phyloP scores from a whole-genome alignment of 2,113 vertebrate genomes.

The Epinephelus cyanopodus region DNA sequence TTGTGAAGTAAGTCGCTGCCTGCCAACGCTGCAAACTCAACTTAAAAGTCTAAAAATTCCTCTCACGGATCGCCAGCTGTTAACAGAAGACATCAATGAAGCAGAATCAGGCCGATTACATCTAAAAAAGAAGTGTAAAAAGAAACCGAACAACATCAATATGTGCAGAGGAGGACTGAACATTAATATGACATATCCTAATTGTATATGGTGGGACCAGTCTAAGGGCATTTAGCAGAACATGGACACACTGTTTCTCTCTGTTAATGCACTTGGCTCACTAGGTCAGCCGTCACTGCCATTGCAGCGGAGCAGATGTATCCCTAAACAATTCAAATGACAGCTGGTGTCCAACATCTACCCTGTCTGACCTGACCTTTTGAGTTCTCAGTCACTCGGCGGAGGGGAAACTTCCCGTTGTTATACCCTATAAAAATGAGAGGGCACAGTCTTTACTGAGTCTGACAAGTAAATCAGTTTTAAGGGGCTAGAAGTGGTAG shows the following conservation, averaged over 20 bases:
- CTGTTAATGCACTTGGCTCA: constrained; percentile 40
- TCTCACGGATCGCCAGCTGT: constrained; percentile 48
- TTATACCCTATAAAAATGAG: constrained; percentile 35
- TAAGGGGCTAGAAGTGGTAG: constrained; percentile 57
- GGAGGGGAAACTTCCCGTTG: constrained; percentile 38
- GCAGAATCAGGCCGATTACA: constrained; percentile 35
- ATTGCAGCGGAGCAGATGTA: constrained; percentile 31
- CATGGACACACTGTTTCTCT: background rate
- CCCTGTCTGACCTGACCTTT: constrained; percentile 60
- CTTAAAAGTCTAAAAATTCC: constrained; percentile 55
- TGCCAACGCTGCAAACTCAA: constrained; percentile 57
- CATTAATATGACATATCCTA: background rate
- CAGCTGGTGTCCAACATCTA: constrained; percentile 48
- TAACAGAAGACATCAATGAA: constrained; percentile 38
- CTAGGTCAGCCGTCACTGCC: constrained; percentile 47
- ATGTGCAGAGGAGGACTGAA: constrained; percentile 18
- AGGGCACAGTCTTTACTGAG: constrained; percentile 33
- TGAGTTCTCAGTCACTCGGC: constrained; percentile 31
- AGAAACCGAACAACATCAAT: constrained; percentile 3
- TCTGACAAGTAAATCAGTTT: constrained; percentile 73
- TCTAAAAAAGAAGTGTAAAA: constrained; percentile 45
- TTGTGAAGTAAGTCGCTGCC: constrained; percentile 35
- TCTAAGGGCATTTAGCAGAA: constrained; percentile 20
- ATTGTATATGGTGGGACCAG: constrained; percentile 15
- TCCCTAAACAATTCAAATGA: constrained; percentile 56